Conservation (phyloP, 2,113 vertebrate genomes). For the Cepphus grylle region DNA sequence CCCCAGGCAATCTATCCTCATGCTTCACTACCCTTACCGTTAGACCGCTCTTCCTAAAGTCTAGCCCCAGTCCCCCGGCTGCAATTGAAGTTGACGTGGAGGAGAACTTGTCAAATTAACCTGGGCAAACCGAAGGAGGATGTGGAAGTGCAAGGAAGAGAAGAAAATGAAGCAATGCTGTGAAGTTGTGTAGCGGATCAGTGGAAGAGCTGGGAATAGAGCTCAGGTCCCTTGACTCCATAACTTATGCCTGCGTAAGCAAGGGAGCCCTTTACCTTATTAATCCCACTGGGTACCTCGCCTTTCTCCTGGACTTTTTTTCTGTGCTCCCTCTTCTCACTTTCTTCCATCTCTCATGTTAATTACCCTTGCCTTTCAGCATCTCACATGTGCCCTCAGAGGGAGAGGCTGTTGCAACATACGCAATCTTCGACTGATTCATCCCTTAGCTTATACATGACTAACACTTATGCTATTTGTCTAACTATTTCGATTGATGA, state of each 20-base stretch:
- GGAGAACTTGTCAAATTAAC: not conserved
- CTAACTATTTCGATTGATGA: slow-evolving; percentile 29
- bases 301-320: not conserved
- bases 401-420: not conserved
- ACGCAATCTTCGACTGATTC: slow-evolving; percentile 18
- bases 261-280: not conserved
- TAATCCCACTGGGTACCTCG: not conserved
- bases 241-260: not conserved
- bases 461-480: slow-evolving; percentile 46
- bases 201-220: not conserved
- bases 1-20: slow-evolving; percentile 12
- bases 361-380: slow-evolving; percentile 35
- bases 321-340: not conserved
- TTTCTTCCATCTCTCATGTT: slow-evolving; percentile 4
- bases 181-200: not conserved
- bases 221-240: not conserved
- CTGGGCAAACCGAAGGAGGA: not conserved
- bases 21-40: not conserved
- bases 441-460: slow-evolving; percentile 11
- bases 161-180: not conserved
- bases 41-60: not conserved
- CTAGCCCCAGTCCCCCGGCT: not conserved
- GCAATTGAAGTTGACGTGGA: accelerated
- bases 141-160: not conserved
- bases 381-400: not conserved